Percentiles rank a stretch among this genome's conserved stretches.
These are phyloP conservation scores for Cephus rjabovi DNA, from an alignment of 2,888 invertebrate species.

Conservation along the genomic window DNA sequence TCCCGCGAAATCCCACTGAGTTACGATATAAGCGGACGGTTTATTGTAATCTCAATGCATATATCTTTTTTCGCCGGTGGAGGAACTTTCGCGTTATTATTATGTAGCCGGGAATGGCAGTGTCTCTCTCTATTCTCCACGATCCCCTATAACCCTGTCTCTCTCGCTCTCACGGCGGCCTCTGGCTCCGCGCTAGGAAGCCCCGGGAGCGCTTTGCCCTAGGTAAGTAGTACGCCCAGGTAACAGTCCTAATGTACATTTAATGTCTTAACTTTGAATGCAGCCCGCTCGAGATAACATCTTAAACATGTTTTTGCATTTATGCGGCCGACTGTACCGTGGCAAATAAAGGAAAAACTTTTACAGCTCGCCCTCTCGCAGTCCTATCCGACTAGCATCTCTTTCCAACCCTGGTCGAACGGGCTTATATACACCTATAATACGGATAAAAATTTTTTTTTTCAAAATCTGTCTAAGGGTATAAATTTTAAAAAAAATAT, in stretches of 20 bases:
- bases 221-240: conserved; percentile 1
- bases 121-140: background rate
- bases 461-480: no score
- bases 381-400: background rate
- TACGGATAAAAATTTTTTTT: no score
- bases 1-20: background rate
- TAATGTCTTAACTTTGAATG: conserved; percentile 64
- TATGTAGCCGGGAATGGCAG: conserved; percentile 13
- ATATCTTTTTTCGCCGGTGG: conserved; percentile 29
- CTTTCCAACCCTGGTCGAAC: background rate
- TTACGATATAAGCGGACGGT: conserved; percentile 17
- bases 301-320: conserved; percentile 56
- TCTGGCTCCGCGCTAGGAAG: background rate
- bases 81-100: conserved; percentile 40
- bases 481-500: no score
- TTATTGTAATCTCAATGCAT: conserved; percentile 39
- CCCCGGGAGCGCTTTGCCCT: background rate
- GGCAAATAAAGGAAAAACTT: background rate
- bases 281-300: conserved; percentile 46
- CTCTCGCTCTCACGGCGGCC: background rate
- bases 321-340: conserved; percentile 30
- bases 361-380: background rate
- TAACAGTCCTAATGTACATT: conserved; percentile 58
- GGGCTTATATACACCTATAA: no score
- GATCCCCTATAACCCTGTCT: no score